Evolutionary conservation across 1,140 invertebrate species (phyloP).

Genomic region (Hyles vespertilio): DNA sequence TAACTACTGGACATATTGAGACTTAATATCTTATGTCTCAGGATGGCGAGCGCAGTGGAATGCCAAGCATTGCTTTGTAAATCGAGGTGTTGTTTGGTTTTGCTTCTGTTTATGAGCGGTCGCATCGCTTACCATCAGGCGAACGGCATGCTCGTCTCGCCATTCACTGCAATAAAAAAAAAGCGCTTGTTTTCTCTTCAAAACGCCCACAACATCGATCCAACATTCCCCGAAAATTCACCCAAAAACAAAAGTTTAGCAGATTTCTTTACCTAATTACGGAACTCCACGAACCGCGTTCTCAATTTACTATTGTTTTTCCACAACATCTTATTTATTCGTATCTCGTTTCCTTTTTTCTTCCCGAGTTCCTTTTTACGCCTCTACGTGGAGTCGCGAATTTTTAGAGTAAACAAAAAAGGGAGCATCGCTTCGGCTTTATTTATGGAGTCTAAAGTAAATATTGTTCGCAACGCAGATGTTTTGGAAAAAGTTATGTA

Average conservation of each 20-base stretch:
- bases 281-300: neutral
- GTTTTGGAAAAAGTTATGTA: neutral
- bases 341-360: slow-evolving; percentile 28
- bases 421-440: slow-evolving; percentile 1
- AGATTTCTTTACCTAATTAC: slow-evolving; percentile 14
- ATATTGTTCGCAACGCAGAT: neutral
- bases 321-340: slow-evolving; percentile 48
- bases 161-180: too few species aligned
- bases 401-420: slow-evolving; percentile 26
- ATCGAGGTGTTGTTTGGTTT: too few species aligned
- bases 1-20: too few species aligned
- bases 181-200: too few species aligned
- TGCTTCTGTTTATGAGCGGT: too few species aligned
- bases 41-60: too few species aligned
- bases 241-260: slow-evolving; percentile 2
- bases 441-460: slow-evolving; percentile 4
- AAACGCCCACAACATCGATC: too few species aligned
- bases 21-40: too few species aligned
- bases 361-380: slow-evolving; percentile 22
- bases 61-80: too few species aligned
- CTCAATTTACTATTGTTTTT: slow-evolving; percentile 31
- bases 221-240: too few species aligned
- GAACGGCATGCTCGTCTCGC: too few species aligned
- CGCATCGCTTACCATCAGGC: too few species aligned
- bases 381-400: slow-evolving; percentile 20